Conservation (phyloP, 2,797 vertebrate species). For the Pogonophryne albipinna region DNA sequence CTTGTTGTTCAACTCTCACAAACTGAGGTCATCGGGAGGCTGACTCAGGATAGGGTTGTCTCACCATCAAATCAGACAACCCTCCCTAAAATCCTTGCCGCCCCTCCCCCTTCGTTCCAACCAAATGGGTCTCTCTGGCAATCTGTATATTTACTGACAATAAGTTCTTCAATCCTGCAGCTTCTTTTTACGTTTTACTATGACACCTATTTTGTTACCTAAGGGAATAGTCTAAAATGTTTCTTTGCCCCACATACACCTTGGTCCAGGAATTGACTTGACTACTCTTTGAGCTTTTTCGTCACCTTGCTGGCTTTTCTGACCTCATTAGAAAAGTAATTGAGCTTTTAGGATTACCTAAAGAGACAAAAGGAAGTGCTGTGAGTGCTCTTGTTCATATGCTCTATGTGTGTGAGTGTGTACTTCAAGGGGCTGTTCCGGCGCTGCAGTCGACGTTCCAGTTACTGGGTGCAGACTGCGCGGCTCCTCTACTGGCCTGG, state of each 20-base stretch:
- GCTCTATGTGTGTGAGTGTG: slow-evolving; percentile 37
- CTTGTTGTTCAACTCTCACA: slow-evolving; percentile 38
- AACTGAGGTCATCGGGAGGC: slow-evolving; percentile 52
- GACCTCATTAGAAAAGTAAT: slow-evolving; percentile 28
- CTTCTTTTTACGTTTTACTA: too few relatives aligned
- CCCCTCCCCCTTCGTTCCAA: slow-evolving; percentile 36
- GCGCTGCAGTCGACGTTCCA: slow-evolving; percentile 78
- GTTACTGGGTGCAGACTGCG: slow-evolving; percentile 87
- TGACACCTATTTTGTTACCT: too few relatives aligned
- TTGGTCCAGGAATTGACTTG: slow-evolving; percentile 27
- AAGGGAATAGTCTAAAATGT: too few relatives aligned
- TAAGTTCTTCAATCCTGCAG: too few relatives aligned
- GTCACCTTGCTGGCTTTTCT: slow-evolving; percentile 27
- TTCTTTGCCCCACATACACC: too few relatives aligned
- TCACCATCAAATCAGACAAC: slow-evolving; percentile 51
- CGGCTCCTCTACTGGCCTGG: slow-evolving; percentile 87
- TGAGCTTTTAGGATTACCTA: slow-evolving; percentile 39
- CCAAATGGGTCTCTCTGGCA: slow-evolving; percentile 29
- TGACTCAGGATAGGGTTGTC: slow-evolving; percentile 48
- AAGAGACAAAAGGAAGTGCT: slow-evolving; percentile 51
- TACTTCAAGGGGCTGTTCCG: slow-evolving; percentile 71
- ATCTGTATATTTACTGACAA: neutral
- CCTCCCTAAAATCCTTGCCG: slow-evolving; percentile 34
- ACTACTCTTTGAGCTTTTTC: slow-evolving; percentile 13
- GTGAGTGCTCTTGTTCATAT: slow-evolving; percentile 23